A percentile compares a stretch with the other conserved stretches of the same genome.
phyloP scores from a whole-genome alignment of 92 coral and sea anemone genomes.

The Scolanthus callimorphus region DNA sequence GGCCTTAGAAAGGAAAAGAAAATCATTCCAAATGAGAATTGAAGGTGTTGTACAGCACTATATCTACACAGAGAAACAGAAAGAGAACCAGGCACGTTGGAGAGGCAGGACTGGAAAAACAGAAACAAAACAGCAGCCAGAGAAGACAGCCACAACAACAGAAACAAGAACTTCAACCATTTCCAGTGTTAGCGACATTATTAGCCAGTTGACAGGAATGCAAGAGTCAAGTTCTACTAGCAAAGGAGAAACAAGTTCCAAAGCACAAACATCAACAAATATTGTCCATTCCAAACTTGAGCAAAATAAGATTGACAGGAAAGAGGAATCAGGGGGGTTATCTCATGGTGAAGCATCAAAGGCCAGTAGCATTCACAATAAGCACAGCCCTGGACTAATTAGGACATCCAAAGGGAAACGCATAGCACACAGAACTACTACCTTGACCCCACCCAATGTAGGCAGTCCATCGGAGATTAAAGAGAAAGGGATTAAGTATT shows the following conservation, averaged over 20 bases:
- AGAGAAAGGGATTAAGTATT: neutral
- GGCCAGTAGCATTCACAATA: neutral
- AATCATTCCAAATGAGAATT: conserved; percentile 76
- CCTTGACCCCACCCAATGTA: neutral
- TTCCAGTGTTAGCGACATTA: conserved; percentile 19
- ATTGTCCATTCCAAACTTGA: neutral
- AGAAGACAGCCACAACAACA: conserved; percentile 2
- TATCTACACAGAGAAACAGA: conserved; percentile 61
- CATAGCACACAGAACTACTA: neutral
- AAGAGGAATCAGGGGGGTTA: neutral
- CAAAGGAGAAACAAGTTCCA: conserved; percentile 1
- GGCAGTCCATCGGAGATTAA: neutral
- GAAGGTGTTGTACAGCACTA: conserved; percentile 93
- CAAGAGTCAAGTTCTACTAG: neutral
- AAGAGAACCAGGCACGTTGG: conserved; percentile 24
- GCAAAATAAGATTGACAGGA: conserved; percentile 9
- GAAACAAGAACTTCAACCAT: conserved; percentile 3
- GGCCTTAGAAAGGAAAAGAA: conserved; percentile 72
- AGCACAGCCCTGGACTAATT: neutral
- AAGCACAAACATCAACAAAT: neutral
- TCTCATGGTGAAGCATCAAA: neutral
- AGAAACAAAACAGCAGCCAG: conserved; percentile 9
- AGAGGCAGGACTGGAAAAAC: neutral
- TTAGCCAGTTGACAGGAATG: conserved; percentile 23
- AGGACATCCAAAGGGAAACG: conserved; percentile 1